These are phyloP conservation scores for Clupea harengus DNA, from an alignment of 2,113 vertebrate genomes.

Conservation along the genomic window DNA sequence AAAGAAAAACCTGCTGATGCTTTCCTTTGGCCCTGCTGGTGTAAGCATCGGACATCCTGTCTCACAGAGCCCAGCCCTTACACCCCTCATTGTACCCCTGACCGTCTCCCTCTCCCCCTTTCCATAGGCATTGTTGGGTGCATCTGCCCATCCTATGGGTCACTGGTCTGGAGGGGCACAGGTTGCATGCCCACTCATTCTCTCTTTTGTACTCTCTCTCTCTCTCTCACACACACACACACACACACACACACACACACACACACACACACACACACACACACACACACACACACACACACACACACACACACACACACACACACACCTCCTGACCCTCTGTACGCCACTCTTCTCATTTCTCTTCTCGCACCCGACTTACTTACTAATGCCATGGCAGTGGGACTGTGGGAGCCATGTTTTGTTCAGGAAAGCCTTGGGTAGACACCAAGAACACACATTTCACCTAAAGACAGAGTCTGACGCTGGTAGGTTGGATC, in stretches of 20 bases:
- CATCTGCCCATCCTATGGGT: not conserved
- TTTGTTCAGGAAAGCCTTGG: not conserved
- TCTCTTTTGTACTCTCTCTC: not conserved
- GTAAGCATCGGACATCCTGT: slow-evolving; percentile 2
- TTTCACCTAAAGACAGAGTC: not conserved
- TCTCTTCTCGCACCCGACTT: too few species aligned
- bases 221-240: not conserved
- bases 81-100: not conserved
- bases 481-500: not conserved
- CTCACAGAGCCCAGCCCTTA: not conserved
- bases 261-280: not conserved
- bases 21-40: slow-evolving; percentile 19
- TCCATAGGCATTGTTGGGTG: not conserved
- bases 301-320: too few species aligned
- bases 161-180: not conserved
- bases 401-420: too few species aligned
- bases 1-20: slow-evolving; percentile 57
- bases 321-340: too few species aligned
- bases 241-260: not conserved
- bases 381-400: too few species aligned
- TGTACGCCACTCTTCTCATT: too few species aligned
- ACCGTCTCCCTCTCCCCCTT: not conserved
- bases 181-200: not conserved
- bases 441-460: not conserved
- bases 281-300: too few species aligned